These are phyloP conservation scores for Thecophora atra DNA, from an alignment of 2,888 invertebrate genomes.

Conservation along the genomic window DNA sequence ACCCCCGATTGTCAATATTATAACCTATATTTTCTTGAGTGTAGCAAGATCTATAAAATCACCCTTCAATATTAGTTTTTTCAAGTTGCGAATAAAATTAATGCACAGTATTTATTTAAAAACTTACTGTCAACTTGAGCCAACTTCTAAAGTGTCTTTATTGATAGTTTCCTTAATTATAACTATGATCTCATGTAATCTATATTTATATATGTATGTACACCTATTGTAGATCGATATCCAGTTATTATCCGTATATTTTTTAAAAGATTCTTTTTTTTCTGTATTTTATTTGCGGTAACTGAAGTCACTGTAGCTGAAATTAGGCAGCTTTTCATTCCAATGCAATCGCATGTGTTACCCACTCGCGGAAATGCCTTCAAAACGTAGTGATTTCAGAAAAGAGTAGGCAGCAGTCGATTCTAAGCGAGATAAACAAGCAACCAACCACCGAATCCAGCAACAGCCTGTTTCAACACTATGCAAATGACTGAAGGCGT, in stretches of 20 bases:
- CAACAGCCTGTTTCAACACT: constrained; percentile 15
- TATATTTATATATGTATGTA: not conserved
- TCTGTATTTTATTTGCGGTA: constrained; percentile 17
- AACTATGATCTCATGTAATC: constrained; percentile 19
- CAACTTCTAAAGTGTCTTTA: no score
- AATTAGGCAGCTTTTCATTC: constrained; percentile 25
- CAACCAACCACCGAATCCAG: not conserved
- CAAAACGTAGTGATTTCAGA: constrained; percentile 8
- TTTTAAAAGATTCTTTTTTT: not conserved
- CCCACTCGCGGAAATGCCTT: constrained; percentile 40
- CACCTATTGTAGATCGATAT: no score
- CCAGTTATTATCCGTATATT: no score
- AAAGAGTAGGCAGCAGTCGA: constrained; percentile 19
- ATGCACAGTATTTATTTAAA: no score
- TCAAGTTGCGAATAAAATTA: no score
- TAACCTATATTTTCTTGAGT: no score
- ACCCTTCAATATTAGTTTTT: no score
- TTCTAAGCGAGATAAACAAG: not conserved
- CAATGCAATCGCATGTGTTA: constrained; percentile 17
- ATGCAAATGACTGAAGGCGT: constrained; percentile 38
- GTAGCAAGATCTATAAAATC: no score
- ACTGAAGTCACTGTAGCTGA: constrained; percentile 16
- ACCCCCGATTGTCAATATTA: no score
- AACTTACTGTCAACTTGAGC: no score
- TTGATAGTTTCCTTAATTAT: not conserved